Evolutionary conservation across 2,888 invertebrate genomes (phyloP).

Genomic region (Nephrotoma flavescens): DNA sequence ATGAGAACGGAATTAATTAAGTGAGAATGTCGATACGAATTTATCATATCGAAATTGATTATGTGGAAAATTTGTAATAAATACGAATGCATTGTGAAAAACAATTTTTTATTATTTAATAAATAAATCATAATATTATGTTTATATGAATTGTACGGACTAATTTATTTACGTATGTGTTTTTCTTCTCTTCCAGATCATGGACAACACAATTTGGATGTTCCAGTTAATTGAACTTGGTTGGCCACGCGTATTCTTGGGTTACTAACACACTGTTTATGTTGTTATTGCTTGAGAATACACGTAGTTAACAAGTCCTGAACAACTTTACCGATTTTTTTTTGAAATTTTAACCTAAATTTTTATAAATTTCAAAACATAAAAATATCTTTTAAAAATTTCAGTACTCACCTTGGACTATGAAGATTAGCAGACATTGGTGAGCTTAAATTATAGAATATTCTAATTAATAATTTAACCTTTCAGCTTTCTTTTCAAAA

Average conservation of each 20-base stretch:
- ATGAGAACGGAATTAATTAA: not conserved
- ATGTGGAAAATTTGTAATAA: not conserved
- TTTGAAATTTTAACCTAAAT: not conserved
- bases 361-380: not conserved
- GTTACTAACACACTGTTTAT: slow-evolving; percentile 90
- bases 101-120: not conserved
- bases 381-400: not conserved
- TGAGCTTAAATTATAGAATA: too few species aligned
- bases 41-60: not conserved
- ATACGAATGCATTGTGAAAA: not conserved
- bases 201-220: not conserved
- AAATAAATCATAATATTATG: not conserved
- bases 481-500: too few species aligned
- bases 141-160: not conserved
- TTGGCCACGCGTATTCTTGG: slow-evolving; percentile 98
- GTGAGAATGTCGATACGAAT: not conserved
- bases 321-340: slow-evolving; percentile 17
- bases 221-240: slow-evolving; percentile 39
- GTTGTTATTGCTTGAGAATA: slow-evolving; percentile 99
- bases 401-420: too few species aligned
- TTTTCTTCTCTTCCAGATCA: not conserved
- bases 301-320: slow-evolving; percentile 85
- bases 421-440: too few species aligned
- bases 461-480: too few species aligned
- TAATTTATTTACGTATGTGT: not conserved